A percentile compares a stretch with the other conserved stretches of the same genome.
phyloP scores from a whole-genome alignment of 1,140 invertebrate genomes.

The Proctacanthus coquilletti region DNA sequence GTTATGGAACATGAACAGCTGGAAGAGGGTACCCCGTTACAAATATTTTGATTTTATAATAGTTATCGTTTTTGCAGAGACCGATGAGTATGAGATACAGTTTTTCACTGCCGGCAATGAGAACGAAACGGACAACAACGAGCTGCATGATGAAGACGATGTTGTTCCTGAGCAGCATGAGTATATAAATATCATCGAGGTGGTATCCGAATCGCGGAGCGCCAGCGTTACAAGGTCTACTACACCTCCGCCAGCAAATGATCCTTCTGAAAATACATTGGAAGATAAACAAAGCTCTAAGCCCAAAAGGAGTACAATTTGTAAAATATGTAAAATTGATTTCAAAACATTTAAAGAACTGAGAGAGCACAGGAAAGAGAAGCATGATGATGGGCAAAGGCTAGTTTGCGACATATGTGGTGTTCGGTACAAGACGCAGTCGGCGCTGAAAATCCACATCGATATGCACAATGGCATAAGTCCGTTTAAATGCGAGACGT shows the following conservation, averaged over 20 bases:
- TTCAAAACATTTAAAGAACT: too few species aligned
- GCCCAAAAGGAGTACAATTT: background rate
- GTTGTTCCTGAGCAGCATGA: background rate
- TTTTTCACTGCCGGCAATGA: background rate
- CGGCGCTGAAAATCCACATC: slow-evolving; percentile 30
- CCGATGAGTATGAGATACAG: background rate
- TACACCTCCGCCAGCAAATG: too few species aligned
- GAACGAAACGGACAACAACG: background rate
- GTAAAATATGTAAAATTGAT: too few species aligned
- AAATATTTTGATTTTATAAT: background rate
- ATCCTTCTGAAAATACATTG: too few species aligned
- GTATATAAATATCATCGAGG: background rate
- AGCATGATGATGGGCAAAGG: background rate
- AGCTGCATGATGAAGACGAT: background rate
- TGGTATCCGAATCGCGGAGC: too few species aligned
- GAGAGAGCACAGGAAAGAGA: background rate
- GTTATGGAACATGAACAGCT: background rate
- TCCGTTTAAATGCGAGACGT: slow-evolving; percentile 37
- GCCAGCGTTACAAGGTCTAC: background rate
- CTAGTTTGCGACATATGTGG: slow-evolving; percentile 38
- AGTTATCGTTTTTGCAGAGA: background rate
- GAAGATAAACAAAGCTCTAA: background rate
- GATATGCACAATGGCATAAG: slow-evolving; percentile 36
- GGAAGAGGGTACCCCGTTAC: background rate
- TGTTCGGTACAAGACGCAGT: slow-evolving; percentile 31